Base-by-base conservation (phyloP, 2,797 vertebrate species). In the Orientallactaga sibirica region DNA sequence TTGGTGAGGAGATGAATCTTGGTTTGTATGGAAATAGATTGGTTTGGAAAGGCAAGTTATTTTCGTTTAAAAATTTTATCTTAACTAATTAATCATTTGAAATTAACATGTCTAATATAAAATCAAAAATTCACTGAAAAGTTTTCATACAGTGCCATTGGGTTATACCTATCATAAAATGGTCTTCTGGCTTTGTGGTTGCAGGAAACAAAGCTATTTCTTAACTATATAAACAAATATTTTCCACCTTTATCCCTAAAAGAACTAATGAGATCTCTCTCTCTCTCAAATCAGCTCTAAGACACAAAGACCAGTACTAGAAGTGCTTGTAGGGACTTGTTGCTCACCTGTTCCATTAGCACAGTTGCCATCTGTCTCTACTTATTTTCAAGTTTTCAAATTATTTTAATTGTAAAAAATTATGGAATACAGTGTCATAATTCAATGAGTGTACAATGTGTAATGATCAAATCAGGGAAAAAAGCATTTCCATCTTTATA, bases 51-150 rank as follows among this genome's bases (percentile, higher is more conserved):
- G 84, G 67, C n/a, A 89, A 79, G 43, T 89, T 87, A 37, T 37
- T 37, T 37, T 37, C 33, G 2, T 37, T 37, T 37, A 2, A 37
- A 37, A 37, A 37, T 37, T 37, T 37, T 37, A 94, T 75, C 67
- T 7, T 67, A n/a, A 77, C 22, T 84, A 12, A 92, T 83, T 78
- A 93, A 90, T 88, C 43, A 43, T 90, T 71, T 88, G 73, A 95
- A 84, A 25, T 41, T 88, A 90, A n/a, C 22, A 48, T 75, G 84
- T 71, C 87, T 64, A 48, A 19, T 71, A 6, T 76, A n/a, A 88
- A 86, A 79, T 86, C n/a, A 89, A 78, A 87, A 64, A 66, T 29
- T 71, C 27, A 20, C 18, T 58, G 73, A 86, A 79, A 16, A n/a
- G 20, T 77, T 92, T 86, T 15, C 8, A 73, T 68, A 55, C 1